Conservation (phyloP, 2,888 invertebrate genomes). For the Megaustenia siamemsis region DNA sequence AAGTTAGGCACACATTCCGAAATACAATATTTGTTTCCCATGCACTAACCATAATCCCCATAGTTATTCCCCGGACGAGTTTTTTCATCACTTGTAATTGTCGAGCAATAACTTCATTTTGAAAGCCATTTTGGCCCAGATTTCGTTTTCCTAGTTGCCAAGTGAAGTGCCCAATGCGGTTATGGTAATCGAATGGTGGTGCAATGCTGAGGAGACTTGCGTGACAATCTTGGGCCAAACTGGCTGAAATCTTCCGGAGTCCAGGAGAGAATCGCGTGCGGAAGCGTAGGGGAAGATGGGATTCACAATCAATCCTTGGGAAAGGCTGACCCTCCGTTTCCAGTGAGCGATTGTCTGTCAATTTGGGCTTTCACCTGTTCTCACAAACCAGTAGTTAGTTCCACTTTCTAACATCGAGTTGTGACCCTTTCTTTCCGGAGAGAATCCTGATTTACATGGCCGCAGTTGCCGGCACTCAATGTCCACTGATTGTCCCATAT, state of each 20-base stretch:
- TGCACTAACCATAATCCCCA: background rate
- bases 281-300: constrained; percentile 5
- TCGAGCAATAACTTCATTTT: constrained; percentile 57
- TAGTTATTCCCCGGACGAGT: background rate
- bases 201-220: constrained; percentile 34
- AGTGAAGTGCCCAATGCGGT: constrained; percentile 28
- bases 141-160: background rate
- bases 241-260: constrained; percentile 36
- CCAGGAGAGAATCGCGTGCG: constrained; percentile 46
- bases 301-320: constrained; percentile 22
- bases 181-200: constrained; percentile 42
- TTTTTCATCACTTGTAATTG: constrained; percentile 45
- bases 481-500: constrained; percentile 6
- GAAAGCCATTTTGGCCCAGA: constrained; percentile 35
- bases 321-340: constrained; percentile 30
- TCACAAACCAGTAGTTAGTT: constrained; percentile 48
- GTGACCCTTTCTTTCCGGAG: constrained; percentile 36
- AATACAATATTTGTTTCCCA: background rate
- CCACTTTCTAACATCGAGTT: constrained; percentile 18
- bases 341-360: constrained; percentile 52
- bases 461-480: background rate
- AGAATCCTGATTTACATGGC: constrained; percentile 31
- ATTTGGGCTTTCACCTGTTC: constrained; percentile 50
- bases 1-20: background rate
- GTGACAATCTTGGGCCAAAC: constrained; percentile 44